Evolutionary conservation across 2,113 vertebrate genomes (phyloP), one percentile per base, ranked within the genome.

Genomic region (Empidonax traillii): DNA sequence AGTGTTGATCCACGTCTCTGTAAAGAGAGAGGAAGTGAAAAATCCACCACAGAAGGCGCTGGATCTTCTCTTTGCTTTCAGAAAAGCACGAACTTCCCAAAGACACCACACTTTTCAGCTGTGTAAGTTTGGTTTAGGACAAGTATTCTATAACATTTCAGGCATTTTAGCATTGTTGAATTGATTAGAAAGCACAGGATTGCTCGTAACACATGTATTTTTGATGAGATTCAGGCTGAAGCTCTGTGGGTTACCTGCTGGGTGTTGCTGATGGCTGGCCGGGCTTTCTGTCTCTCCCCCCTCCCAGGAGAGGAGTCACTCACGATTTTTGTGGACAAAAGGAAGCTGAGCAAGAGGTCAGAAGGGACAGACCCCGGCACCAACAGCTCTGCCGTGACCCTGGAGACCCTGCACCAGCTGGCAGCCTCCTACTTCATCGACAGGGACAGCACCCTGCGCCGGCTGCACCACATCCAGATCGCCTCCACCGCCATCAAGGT

Each of bases 311-410:
- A 99, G 97, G 99, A 99, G 97, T 99, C 99, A 52, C 98, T 99
- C 97, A 99, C 99, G 8, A 99, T 99, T 98, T 99, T 99, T 97
- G 99, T 99, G 97, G 99, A 99, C 98, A 99, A 99, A 96, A 97
- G 99, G 97, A 99, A 99, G 97, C 97, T 99, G 98, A 99, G 98
- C 96, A 99, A 98, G 94, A 98, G 98, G 93, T 97, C 98, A 0
- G 99, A 99, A 67, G 98, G 98, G 72, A 98, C 98, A 14, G 99
- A 99, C 41, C 96, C 98, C 93, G 94, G 94, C 30, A 95, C 97
- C 12, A 99, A 99, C 92, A 98, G 98, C 80, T 99, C 99, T 2
- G 96, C 66, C 0, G 98, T 99, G 69, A 98, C 97, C 1, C 94
- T 98, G 85, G 98, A 98, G 92, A 98, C 98, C 3, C 97, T 98